These are phyloP conservation scores for Acronicta alni DNA, from an alignment of 2,888 invertebrate species.

Conservation along the genomic window DNA sequence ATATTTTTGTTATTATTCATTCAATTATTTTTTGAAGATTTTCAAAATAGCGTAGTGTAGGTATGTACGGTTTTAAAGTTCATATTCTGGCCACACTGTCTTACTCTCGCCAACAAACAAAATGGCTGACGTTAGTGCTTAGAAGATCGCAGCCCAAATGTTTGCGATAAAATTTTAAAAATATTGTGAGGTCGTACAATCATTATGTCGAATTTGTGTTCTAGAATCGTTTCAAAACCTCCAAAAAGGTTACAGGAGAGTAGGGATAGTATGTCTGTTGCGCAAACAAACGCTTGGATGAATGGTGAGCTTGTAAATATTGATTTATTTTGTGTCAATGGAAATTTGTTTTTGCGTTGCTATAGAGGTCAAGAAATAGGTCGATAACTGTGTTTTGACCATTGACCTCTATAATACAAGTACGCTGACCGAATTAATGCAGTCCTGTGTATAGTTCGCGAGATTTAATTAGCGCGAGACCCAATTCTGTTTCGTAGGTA, in stretches of 20 bases:
- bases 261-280: constrained; percentile 92
- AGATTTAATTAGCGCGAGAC: constrained; percentile 52
- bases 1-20: too few species aligned
- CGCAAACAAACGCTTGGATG: constrained; percentile 96
- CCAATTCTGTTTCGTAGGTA: constrained; percentile 20
- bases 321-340: constrained; percentile 66
- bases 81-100: constrained; percentile 30
- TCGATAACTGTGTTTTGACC: constrained; percentile 49
- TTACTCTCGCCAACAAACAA: constrained; percentile 60
- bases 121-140: constrained; percentile 72
- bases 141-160: constrained; percentile 66
- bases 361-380: constrained; percentile 58
- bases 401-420: too few species aligned
- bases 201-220: constrained; percentile 93
- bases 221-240: constrained; percentile 93
- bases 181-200: constrained; percentile 54
- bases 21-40: too few species aligned
- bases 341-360: constrained; percentile 58
- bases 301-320: constrained; percentile 92
- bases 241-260: constrained; percentile 93
- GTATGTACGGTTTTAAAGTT: constrained; percentile 20
- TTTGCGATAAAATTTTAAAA: constrained; percentile 66
- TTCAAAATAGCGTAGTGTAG: too few species aligned
- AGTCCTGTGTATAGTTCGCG: constrained; percentile 51
- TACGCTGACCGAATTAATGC: constrained; percentile 40